A percentile compares a stretch with the other conserved stretches of the same genome.
Evolutionary conservation across 30 jellyfish, hydroid and myxozoan genomes (phyloP).

Genomic region (Chrysaora quinquecirrha): DNA sequence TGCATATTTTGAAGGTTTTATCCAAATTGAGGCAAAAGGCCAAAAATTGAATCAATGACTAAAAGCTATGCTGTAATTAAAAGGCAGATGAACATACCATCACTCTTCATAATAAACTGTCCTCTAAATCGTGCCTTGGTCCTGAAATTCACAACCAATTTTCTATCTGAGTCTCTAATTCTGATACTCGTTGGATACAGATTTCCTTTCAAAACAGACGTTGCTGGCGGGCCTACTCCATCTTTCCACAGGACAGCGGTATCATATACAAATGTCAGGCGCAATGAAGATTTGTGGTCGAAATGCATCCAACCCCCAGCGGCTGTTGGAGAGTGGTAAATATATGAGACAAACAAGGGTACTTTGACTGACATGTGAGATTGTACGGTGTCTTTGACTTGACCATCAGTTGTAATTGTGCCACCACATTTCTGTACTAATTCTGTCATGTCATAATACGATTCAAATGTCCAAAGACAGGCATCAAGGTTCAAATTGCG

Average conservation of each 20-base stretch:
- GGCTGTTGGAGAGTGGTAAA: constrained; percentile 85
- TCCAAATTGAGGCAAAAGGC: too few relatives aligned
- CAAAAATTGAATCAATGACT: too few relatives aligned
- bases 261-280: constrained; percentile 87
- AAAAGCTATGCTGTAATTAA: not conserved
- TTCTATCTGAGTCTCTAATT: constrained; percentile 81
- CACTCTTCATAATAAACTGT: constrained; percentile 77
- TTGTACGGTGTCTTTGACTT: constrained; percentile 85
- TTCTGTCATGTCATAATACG: constrained; percentile 93
- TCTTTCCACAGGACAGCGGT: constrained; percentile 95
- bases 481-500: constrained; percentile 89
- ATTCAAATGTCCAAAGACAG: constrained; percentile 95
- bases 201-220: constrained; percentile 81
- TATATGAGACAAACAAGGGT: constrained; percentile 91
- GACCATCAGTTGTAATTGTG: constrained; percentile 81
- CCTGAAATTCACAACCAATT: constrained; percentile 84
- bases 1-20: too few relatives aligned
- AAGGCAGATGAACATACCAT: constrained; percentile 28
- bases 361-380: constrained; percentile 85
- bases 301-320: constrained; percentile 92
- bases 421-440: constrained; percentile 95
- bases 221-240: constrained; percentile 92
- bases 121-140: constrained; percentile 97
- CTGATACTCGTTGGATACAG: constrained; percentile 88
- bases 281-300: constrained; percentile 83